Evolutionary conservation across 1,140 invertebrate species (phyloP).

Genomic region (Maniola jurtina): DNA sequence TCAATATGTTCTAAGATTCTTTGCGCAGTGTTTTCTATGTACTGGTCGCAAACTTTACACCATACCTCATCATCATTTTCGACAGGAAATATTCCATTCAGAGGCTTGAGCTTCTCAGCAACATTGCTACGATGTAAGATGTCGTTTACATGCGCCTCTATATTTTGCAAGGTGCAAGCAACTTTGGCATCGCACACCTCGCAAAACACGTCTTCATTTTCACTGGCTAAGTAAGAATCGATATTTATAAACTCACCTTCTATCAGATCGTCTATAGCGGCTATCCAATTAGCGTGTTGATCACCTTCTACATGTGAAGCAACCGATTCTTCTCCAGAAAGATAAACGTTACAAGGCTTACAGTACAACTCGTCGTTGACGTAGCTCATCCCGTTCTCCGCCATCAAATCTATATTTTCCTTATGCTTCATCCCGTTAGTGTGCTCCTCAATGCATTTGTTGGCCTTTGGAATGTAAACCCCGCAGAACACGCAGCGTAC

Average conservation of each 20-base stretch:
- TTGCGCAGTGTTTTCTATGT: constrained; percentile 44
- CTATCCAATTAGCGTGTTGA: constrained; percentile 53
- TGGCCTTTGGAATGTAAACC: constrained; percentile 58
- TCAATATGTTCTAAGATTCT: constrained; percentile 51
- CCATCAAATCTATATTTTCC: constrained; percentile 53
- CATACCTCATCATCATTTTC: constrained; percentile 52
- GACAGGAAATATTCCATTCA: constrained; percentile 55
- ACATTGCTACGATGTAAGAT: constrained; percentile 45
- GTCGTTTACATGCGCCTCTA: constrained; percentile 56
- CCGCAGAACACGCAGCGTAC: constrained; percentile 60
- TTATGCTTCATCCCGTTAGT: constrained; percentile 59
- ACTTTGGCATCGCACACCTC: constrained; percentile 47
- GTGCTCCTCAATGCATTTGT: constrained; percentile 63
- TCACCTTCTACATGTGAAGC: constrained; percentile 49
- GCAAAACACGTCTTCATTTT: constrained; percentile 49
- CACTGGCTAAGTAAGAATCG: constrained; percentile 44
- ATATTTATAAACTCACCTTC: constrained; percentile 56
- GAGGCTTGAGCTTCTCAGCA: constrained; percentile 47
- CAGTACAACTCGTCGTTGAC: constrained; percentile 46
- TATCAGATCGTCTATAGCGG: constrained; percentile 49
- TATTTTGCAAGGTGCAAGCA: constrained; percentile 42
- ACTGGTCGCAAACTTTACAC: constrained; percentile 60
- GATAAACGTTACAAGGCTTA: constrained; percentile 44
- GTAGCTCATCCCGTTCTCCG: constrained; percentile 50
- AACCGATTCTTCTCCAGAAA: constrained; percentile 47